phyloP scores from a whole-genome alignment of 23 tunicate species.

The Ciona savignyi region DNA sequence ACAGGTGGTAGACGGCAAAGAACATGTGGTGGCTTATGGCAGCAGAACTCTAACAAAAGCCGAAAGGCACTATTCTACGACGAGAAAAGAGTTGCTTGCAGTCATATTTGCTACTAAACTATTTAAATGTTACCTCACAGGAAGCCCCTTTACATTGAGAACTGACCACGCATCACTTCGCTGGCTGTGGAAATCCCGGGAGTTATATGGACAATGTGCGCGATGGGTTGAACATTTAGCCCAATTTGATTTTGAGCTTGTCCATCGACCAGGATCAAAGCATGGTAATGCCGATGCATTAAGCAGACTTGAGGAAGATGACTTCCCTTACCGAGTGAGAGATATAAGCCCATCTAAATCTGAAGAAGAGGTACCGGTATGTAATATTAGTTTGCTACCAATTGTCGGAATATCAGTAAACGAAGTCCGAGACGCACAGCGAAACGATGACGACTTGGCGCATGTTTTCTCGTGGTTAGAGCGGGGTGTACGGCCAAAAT shows the following conservation, averaged over 20 bases:
- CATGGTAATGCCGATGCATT: conserved; percentile 17
- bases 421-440: no score
- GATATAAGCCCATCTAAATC: no score
- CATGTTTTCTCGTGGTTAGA: not conserved
- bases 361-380: no score
- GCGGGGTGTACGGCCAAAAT: not conserved
- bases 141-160: conserved; percentile 6
- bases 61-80: conserved; percentile 2
- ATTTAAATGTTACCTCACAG: conserved; percentile 13
- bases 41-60: conserved; percentile 3
- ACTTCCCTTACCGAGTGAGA: no score
- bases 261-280: conserved; percentile 9
- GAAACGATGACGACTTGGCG: not conserved
- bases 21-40: conserved; percentile 20
- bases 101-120: conserved; percentile 2
- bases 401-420: no score
- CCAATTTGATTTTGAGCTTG: conserved; percentile 3
- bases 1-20: conserved; percentile 8
- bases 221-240: conserved; percentile 10
- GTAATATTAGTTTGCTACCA: no score
- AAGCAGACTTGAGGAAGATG: no score
- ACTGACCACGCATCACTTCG: conserved; percentile 32
- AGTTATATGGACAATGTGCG: conserved; percentile 4
- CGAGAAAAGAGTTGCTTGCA: conserved; percentile 3
- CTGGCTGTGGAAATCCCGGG: not conserved